Conservation (phyloP, 2,888 invertebrate genomes). For the Tenthredo mesomela region DNA sequence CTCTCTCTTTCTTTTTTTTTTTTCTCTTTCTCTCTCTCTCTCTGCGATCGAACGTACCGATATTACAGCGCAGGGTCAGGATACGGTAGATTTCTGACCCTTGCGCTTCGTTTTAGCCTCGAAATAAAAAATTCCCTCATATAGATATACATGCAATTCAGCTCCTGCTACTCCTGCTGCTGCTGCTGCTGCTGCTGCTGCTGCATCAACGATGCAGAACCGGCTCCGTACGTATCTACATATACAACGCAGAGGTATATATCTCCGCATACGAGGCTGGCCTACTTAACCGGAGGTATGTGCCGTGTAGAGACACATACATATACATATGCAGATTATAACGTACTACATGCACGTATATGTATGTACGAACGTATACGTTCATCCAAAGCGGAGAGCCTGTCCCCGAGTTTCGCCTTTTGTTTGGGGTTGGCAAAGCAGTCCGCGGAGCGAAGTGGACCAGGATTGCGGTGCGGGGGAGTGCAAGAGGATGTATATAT, state of each 20-base stretch:
- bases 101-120: conserved; percentile 21
- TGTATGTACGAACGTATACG: not conserved
- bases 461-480: not conserved
- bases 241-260: not conserved
- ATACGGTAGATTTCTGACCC: conserved; percentile 31
- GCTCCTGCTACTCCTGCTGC: too few relatives aligned
- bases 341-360: not conserved
- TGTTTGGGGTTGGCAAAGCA: conserved; percentile 17
- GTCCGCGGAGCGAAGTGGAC: conserved; percentile 17
- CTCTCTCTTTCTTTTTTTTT: too few relatives aligned
- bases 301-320: not conserved
- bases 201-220: conserved; percentile 20
- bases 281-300: conserved; percentile 21
- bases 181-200: not conserved
- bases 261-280: conserved; percentile 16
- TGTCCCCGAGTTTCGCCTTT: conserved; percentile 22
- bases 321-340: not conserved
- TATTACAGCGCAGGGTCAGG: conserved; percentile 22
- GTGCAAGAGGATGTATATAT: not conserved
- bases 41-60: conserved; percentile 9
- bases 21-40: not conserved
- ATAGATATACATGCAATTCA: not conserved
- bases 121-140: not conserved
- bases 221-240: conserved; percentile 3
- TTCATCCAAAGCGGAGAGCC: not conserved